Conservation (phyloP, 2,113 vertebrate genomes). For the Speoplatyrhinus poulsoni region DNA sequence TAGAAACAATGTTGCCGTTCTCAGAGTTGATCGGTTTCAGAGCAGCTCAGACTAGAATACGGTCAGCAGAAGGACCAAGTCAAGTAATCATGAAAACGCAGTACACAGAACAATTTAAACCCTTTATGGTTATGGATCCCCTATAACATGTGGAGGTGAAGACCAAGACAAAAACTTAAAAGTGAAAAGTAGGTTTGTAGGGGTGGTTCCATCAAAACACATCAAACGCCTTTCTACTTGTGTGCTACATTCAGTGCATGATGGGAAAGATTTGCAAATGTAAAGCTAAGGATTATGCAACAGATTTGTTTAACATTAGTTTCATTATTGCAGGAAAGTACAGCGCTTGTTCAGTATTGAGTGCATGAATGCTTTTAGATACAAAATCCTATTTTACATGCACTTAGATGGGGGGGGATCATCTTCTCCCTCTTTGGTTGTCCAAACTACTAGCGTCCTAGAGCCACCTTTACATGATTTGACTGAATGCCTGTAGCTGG, state of each 20-base stretch:
- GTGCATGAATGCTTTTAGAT: conserved; percentile 52
- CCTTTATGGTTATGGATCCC: conserved; percentile 42
- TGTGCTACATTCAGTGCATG: conserved; percentile 56
- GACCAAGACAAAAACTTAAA: conserved; percentile 35
- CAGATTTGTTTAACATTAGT: conserved; percentile 48
- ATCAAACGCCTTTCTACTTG: conserved; percentile 24
- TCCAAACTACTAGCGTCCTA: conserved; percentile 36
- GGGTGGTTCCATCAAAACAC: conserved; percentile 17
- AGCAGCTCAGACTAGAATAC: neutral
- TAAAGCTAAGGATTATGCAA: conserved; percentile 54
- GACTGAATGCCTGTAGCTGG: conserved; percentile 50
- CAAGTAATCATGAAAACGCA: conserved; percentile 26
- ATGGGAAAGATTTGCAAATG: conserved; percentile 36
- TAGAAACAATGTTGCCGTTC: neutral
- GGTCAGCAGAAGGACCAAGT: neutral
- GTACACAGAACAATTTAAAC: conserved; percentile 35
- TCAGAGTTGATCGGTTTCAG: neutral
- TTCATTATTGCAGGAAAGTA: conserved; percentile 51
- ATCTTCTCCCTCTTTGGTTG: conserved; percentile 18
- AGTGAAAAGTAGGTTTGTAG: conserved; percentile 42
- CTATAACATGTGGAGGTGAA: conserved; percentile 37
- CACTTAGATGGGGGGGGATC: conserved; percentile 23
- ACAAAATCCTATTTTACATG: conserved; percentile 19
- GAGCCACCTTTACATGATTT: conserved; percentile 30
- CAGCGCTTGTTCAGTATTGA: conserved; percentile 56